Evolutionary conservation across 2,113 vertebrate genomes (phyloP), one percentile per base, ranked within the genome.

Genomic region (Salminus brasiliensis): DNA sequence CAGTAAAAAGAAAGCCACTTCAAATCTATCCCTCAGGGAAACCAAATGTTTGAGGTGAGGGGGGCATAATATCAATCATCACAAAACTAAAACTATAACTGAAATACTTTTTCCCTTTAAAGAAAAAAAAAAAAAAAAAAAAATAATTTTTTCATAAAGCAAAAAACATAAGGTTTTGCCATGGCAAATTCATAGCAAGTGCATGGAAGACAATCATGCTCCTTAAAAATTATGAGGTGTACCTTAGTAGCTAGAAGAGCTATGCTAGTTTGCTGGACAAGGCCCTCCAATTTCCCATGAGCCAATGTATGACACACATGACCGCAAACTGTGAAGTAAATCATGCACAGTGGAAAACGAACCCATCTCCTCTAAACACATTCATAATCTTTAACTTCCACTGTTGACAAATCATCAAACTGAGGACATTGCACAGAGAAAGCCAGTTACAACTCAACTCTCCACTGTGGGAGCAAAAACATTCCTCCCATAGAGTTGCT

Each of bases 341-440:
- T 85, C 70, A 85, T 83, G 65, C 47, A 65, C 57, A 47, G 79
- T 79, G 84, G 77, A 85, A 87, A 88, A 85, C 13, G n/a, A 8
- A 18, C 55, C 34, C 18, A 12, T 0, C 45, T 65, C 81, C 59
- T 59, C 68, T 81, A 83, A 67, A n/a, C 68, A 21, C 55, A 32
- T 70, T 70, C 72, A 82, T 78, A 88, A 89, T 85, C 68, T 87
- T 88, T 89, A 90, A 92, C 85, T 84, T 83, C 78, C 65, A 25
- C 25, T 2, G 66, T 36, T 66, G 72, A 87, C 76, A 88, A 89
- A 90, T 88, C 80, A 88, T 86, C 85, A 85, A 84, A 81, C 81
- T 2, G 30, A 81, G 39, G 74, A 68, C 25, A 13, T 3, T 25
- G 52, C 13, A 10, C 21, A 25, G 36, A 65, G 80, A 15, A 74